Percentiles rank a stretch among this genome's conserved stretches.
Conservation (phyloP, 2,113 vertebrate genomes). For the Prinia subflava region DNA sequence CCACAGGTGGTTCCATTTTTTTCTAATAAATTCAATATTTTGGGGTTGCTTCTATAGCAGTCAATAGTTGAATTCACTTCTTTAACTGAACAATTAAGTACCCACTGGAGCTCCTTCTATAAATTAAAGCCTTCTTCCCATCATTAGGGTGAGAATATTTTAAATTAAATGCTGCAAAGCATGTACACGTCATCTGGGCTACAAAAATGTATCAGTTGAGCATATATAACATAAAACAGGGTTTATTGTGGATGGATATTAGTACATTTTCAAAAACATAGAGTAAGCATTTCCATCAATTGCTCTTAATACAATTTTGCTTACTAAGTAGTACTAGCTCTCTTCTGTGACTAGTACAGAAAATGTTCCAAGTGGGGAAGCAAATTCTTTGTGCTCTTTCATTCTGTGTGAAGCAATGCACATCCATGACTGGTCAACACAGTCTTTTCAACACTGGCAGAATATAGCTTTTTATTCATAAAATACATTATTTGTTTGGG, state of each 20-base stretch:
- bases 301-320: neutral
- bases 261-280: neutral
- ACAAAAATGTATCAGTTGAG: neutral
- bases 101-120: neutral
- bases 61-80: neutral
- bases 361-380: neutral
- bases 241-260: neutral
- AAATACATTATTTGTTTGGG: neutral
- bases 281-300: neutral
- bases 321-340: neutral
- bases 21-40: neutral
- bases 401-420: neutral
- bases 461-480: neutral
- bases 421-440: neutral
- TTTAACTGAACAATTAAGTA: neutral
- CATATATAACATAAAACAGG: neutral
- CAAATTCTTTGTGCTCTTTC: neutral
- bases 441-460: neutral
- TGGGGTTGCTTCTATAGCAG: neutral
- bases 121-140: neutral
- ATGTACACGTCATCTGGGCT: neutral
- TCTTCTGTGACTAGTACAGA: neutral
- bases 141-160: neutral
- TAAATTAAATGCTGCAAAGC: neutral
- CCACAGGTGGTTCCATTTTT: neutral